A percentile compares a stretch with the other conserved stretches of the same genome.
phyloP scores from a whole-genome alignment of 2,888 invertebrate genomes.

The Neocrepidodera transversa region DNA sequence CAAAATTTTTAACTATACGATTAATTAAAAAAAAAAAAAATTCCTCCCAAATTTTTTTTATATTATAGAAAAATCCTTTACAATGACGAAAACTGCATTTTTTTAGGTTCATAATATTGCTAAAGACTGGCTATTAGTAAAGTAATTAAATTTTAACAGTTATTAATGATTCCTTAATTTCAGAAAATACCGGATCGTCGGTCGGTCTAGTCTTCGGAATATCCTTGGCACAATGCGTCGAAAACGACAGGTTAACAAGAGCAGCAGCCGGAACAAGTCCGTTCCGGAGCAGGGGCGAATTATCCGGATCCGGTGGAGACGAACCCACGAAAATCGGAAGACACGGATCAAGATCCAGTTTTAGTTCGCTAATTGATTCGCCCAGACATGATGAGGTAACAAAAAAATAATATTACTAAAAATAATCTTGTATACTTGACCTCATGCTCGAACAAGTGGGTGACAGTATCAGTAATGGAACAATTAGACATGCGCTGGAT shows the following conservation, averaged over 20 bases:
- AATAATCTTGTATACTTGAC: too few relatives aligned
- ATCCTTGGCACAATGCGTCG: constrained; percentile 82
- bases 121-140: too few relatives aligned
- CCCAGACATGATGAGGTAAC: constrained; percentile 66
- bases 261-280: constrained; percentile 53
- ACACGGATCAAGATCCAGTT: constrained; percentile 71
- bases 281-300: constrained; percentile 48
- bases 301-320: constrained; percentile 50
- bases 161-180: constrained; percentile 18
- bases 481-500: constrained; percentile 32
- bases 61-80: too few relatives aligned
- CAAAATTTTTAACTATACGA: too few relatives aligned
- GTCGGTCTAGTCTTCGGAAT: constrained; percentile 84
- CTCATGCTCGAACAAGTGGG: constrained; percentile 19
- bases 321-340: constrained; percentile 58
- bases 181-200: constrained; percentile 46
- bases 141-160: too few relatives aligned
- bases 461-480: constrained; percentile 25
- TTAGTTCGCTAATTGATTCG: constrained; percentile 72
- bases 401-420: too few relatives aligned
- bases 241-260: constrained; percentile 73
- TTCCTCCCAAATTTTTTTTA: too few relatives aligned
- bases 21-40: too few relatives aligned
- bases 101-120: too few relatives aligned
- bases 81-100: too few relatives aligned